Conservation (phyloP, 2,797 vertebrate species). For the Brachyalestes nurse region DNA sequence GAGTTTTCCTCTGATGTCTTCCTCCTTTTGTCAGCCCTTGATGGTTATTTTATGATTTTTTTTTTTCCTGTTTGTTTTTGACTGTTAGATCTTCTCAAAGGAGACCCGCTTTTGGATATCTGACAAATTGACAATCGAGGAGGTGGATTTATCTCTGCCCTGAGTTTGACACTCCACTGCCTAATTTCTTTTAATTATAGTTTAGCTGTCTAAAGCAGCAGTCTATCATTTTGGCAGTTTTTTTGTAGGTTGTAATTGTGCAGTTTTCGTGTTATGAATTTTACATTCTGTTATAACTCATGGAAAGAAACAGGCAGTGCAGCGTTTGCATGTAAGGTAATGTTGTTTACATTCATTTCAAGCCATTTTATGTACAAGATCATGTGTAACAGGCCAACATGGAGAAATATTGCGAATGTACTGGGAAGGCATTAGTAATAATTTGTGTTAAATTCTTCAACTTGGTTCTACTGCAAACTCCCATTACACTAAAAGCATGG, state of each 20-base stretch:
- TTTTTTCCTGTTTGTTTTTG: neutral
- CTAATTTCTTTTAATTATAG: neutral
- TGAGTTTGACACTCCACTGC: neutral
- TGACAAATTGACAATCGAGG: constrained; percentile 4
- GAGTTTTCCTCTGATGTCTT: neutral
- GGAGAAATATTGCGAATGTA: too few species aligned
- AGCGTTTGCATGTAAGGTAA: too few species aligned
- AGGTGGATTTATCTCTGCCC: neutral
- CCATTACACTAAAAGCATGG: too few species aligned
- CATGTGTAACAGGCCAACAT: too few species aligned
- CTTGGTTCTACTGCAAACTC: too few species aligned
- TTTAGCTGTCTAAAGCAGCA: neutral
- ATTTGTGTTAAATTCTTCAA: too few species aligned
- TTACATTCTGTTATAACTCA: neutral
- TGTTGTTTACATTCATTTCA: too few species aligned
- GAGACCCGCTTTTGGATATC: neutral
- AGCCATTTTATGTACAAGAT: too few species aligned
- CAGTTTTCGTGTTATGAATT: neutral
- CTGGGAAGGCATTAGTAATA: too few species aligned
- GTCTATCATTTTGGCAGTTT: neutral
- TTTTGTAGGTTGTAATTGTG: neutral
- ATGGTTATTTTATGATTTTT: neutral
- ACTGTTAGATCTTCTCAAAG: neutral
- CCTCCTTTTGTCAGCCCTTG: neutral
- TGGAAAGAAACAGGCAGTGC: neutral